Percentiles rank a stretch among this genome's conserved stretches.
phyloP scores from a whole-genome alignment of 2,113 vertebrate genomes.

The Todiramphus chloris region DNA sequence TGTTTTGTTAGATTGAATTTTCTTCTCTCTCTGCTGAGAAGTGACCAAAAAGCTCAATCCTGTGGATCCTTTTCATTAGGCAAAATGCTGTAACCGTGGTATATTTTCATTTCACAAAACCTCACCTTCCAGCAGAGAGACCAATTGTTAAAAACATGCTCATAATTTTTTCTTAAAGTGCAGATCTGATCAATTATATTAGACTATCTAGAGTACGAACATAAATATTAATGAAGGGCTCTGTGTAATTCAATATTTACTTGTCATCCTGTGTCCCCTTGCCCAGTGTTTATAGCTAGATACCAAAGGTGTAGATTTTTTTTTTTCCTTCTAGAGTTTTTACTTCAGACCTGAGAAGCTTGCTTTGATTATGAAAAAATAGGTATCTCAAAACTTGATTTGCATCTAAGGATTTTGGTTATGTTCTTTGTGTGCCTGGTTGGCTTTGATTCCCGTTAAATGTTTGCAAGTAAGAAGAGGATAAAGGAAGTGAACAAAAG shows the following conservation, averaged over 20 bases:
- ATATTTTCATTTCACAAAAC: background rate
- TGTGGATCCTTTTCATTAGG: background rate
- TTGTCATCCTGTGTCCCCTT: background rate
- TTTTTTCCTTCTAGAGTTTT: background rate
- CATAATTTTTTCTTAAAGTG: background rate
- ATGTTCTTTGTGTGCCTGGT: background rate
- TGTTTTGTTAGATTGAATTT: background rate
- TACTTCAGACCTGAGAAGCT: background rate
- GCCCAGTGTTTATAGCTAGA: background rate
- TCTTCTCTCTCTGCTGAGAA: background rate
- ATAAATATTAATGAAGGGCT: background rate
- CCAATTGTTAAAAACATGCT: background rate
- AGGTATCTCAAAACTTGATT: background rate
- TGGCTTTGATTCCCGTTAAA: constrained; percentile 41
- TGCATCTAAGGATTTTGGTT: constrained; percentile 36
- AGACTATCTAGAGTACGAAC: background rate
- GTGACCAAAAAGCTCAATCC: background rate
- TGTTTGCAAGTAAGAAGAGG: constrained; percentile 39
- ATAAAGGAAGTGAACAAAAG: constrained; percentile 34
- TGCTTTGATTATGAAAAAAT: constrained; percentile 32
- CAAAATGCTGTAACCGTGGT: background rate
- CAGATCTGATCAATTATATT: background rate
- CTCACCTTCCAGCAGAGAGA: background rate
- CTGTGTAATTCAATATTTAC: background rate
- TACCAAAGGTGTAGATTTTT: background rate